A percentile compares a stretch with the other conserved stretches of the same genome.
phyloP scores from a whole-genome alignment of 2,797 vertebrate species.

The Epinephelus awoara region DNA sequence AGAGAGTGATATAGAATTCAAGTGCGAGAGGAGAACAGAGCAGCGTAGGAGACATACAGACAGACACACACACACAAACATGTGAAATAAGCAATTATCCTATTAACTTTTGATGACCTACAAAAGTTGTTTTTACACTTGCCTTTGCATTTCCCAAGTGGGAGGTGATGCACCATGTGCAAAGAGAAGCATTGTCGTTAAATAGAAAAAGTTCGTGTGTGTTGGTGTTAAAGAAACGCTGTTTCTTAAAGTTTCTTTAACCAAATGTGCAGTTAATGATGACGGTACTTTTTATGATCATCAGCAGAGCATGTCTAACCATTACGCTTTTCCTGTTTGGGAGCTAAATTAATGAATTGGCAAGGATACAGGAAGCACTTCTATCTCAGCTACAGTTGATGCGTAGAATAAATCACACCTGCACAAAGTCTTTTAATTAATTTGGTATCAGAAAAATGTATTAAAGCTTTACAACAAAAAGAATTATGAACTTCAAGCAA shows the following conservation, averaged over 20 bases:
- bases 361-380: neutral
- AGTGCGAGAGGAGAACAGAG: conserved; percentile 54
- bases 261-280: conserved; percentile 16
- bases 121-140: conserved; percentile 76
- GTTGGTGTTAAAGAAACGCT: conserved; percentile 28
- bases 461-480: neutral
- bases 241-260: conserved; percentile 34
- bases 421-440: neutral
- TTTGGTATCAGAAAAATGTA: neutral
- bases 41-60: conserved; percentile 44
- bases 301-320: neutral
- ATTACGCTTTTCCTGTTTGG: neutral
- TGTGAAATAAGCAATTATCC: conserved; percentile 83
- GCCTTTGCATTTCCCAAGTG: conserved; percentile 54
- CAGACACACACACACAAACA: conserved; percentile 51
- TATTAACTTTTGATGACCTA: conserved; percentile 83
- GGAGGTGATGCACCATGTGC: conserved; percentile 33
- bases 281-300: neutral
- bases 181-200: conserved; percentile 50
- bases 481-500: neutral
- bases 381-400: neutral
- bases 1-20: conserved; percentile 57
- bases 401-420: neutral
- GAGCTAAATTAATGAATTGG: neutral
- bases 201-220: conserved; percentile 64